Conservation (phyloP, 2,888 invertebrate genomes). For the Drosophila nr. fundita region DNA sequence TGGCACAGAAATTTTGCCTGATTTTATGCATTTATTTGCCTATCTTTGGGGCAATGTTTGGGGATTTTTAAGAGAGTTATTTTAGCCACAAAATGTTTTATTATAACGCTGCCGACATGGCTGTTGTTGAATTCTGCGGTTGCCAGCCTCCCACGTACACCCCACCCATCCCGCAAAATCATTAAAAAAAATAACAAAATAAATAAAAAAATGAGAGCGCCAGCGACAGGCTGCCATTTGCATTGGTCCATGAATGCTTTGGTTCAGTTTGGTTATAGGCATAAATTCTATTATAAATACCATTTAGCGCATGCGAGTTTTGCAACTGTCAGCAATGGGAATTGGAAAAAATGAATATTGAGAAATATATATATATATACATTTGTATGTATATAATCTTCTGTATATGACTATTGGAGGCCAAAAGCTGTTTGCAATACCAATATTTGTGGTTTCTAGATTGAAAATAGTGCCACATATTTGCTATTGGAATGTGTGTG, state of each 20-base stretch:
- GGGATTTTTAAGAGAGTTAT: slow-evolving; percentile 15
- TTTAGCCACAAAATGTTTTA: slow-evolving; percentile 72
- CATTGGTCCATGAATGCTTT: slow-evolving; percentile 51
- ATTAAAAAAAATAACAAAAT: slow-evolving; percentile 6
- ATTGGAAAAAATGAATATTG: slow-evolving; percentile 59
- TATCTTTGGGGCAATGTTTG: slow-evolving; percentile 34
- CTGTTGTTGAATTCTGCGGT: slow-evolving; percentile 71
- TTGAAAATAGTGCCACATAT: slow-evolving; percentile 54
- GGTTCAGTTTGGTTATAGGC: slow-evolving; percentile 55
- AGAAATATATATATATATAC: slow-evolving; percentile 10
- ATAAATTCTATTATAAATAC: slow-evolving; percentile 79
- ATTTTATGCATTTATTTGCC: slow-evolving; percentile 36
- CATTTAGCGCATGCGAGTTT: slow-evolving; percentile 69
- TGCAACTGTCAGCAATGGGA: slow-evolving; percentile 76
- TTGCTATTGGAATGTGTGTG: slow-evolving; percentile 12
- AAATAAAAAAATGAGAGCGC: slow-evolving; percentile 54
- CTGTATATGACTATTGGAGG: slow-evolving; percentile 28
- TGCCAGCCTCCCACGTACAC: neutral
- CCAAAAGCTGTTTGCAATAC: slow-evolving; percentile 40
- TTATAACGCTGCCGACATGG: slow-evolving; percentile 57
- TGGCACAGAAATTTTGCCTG: slow-evolving; percentile 23
- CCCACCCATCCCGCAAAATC: neutral
- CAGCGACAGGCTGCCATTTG: slow-evolving; percentile 71
- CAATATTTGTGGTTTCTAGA: slow-evolving; percentile 73
- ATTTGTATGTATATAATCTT: slow-evolving; percentile 3